Evolutionary conservation across 2,797 vertebrate species (phyloP), one percentile per base, ranked within the genome.

Genomic region (Sciaenops ocellatus): DNA sequence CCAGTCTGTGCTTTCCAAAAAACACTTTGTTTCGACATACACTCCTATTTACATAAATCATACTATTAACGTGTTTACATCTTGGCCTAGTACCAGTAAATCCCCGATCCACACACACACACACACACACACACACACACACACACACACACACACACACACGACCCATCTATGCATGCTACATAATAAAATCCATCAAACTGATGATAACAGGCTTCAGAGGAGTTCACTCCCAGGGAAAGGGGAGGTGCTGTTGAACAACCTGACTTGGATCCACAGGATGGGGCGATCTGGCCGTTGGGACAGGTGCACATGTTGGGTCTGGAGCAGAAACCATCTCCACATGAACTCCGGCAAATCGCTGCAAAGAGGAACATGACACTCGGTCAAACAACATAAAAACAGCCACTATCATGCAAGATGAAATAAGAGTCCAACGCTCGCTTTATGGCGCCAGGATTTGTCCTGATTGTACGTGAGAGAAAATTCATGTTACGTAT

Each of bases 251-350:
- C 26, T 84, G 46, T 68, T 64, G 66, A 88, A 85, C 54, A 73
- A 99, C 98, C 96, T 96, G 98, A 98, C 93, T 98, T 98, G 90
- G 97, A 98, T 88, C 98, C 98, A 91, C 98, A 99, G 93, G 97
- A 97, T 78, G 97, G 91, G 78, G 98, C 89, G 82, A 98, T 97
- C 94, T 98, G 98, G 91, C 98, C 98, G 60, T 85, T 98, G 61
- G 98, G 98, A 89, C 98, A 99, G 74, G 98, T 98, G 95, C 98
- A 99, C 97, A 99, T 97, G 94, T 99, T 99, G 90, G 98, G 98
- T 94, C 98, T 97, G 90, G 98, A 99, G 93, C 98, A 99, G 94
- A 99, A 99, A 84, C 98, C 98, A 82, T 99, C 98, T 88, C 98
- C 98, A 92, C 98, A 99, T 79, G 97, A 94, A 96, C 98, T 98